A percentile compares a stretch with the other conserved stretches of the same genome.
phyloP scores from a whole-genome alignment of 2,113 vertebrate genomes.

The Sturnira hondurensis region DNA sequence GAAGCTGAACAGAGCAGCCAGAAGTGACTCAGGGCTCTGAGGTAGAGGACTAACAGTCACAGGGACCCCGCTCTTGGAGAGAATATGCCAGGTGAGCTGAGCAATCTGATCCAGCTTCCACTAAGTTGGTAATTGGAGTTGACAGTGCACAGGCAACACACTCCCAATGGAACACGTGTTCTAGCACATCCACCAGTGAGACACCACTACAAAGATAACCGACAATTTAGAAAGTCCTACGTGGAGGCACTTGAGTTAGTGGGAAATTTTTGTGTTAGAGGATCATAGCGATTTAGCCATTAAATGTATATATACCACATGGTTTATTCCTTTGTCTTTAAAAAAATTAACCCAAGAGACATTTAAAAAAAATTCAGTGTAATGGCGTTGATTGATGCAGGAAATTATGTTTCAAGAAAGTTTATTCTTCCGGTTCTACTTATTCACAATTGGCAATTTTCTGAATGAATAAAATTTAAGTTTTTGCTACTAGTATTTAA shows the following conservation, averaged over 20 bases:
- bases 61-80: conserved; percentile 35
- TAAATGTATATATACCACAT: not conserved
- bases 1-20: not conserved
- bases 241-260: conserved; percentile 67
- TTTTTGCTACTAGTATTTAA: not conserved
- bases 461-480: not conserved
- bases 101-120: not conserved
- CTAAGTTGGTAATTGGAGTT: not conserved
- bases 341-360: not conserved
- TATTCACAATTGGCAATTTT: conserved; percentile 12
- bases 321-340: conserved; percentile 9
- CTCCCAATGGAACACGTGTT: not conserved
- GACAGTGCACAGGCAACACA: conserved; percentile 20
- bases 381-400: not conserved
- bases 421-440: conserved; percentile 22
- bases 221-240: conserved; percentile 34
- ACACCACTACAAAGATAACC: conserved; percentile 7
- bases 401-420: not conserved
- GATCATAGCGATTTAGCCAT: not conserved
- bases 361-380: not conserved
- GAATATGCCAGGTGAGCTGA: conserved; percentile 29
- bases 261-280: not conserved
- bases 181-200: not conserved
- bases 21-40: conserved; percentile 39
- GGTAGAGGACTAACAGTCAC: conserved; percentile 49